A percentile compares a stretch with the other conserved stretches of the same genome.
These are phyloP conservation scores for Hipposideros larvatus DNA, from an alignment of 2,797 vertebrate species.

Conservation along the genomic window DNA sequence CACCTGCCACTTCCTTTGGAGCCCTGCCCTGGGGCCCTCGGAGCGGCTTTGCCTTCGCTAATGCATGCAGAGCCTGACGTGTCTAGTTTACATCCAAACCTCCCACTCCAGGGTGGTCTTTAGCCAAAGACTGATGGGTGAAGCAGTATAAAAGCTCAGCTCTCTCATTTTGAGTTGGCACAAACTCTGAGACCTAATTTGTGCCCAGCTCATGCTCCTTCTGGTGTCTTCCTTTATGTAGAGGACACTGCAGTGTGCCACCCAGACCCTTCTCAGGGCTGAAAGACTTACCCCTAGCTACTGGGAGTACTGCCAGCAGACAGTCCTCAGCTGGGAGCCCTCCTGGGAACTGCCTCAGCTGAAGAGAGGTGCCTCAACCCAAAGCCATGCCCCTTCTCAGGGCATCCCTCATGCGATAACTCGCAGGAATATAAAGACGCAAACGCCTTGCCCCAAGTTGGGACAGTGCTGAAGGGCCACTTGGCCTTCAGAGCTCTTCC, in stretches of 20 bases:
- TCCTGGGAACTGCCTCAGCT: no score
- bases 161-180: not conserved
- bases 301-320: fast-evolving
- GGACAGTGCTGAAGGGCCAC: not conserved
- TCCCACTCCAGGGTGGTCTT: not conserved
- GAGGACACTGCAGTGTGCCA: not conserved
- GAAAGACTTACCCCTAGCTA: not conserved
- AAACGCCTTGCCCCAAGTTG: fast-evolving
- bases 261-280: not conserved
- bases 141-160: not conserved
- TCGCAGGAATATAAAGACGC: not conserved
- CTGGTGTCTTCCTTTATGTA: not conserved
- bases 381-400: not conserved
- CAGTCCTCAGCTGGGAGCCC: not conserved
- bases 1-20: not conserved
- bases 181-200: not conserved
- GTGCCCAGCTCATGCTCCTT: fast-evolving
- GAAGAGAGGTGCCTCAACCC: not conserved
- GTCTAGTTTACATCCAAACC: not conserved
- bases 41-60: not conserved
- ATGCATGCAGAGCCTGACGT: fast-evolving
- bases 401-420: not conserved
- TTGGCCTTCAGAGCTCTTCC: not conserved
- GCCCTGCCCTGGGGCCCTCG: fast-evolving
- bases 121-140: not conserved